These are phyloP conservation scores for Chaetophractus vellerosus DNA, from an alignment of 2,797 vertebrate species.

Conservation along the genomic window DNA sequence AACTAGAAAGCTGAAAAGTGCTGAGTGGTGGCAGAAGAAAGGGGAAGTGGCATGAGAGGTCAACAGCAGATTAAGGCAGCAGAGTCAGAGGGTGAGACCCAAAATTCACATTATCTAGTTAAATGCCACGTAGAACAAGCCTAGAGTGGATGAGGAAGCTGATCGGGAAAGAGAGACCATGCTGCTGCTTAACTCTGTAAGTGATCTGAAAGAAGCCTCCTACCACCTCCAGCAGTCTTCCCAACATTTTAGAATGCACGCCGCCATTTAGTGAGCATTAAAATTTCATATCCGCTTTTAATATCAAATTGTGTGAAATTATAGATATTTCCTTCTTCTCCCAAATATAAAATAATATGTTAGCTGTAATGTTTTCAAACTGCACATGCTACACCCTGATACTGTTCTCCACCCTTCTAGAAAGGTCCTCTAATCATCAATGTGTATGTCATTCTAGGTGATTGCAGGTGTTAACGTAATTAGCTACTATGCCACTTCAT, in stretches of 20 bases:
- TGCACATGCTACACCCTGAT: background rate
- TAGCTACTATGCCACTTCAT: background rate
- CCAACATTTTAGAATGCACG: background rate
- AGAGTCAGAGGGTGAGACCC: background rate
- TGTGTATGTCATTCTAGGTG: background rate
- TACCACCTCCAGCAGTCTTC: background rate
- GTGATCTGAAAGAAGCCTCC: background rate
- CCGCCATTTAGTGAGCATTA: background rate
- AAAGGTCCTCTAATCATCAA: background rate
- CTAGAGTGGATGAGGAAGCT: slow-evolving; percentile 4
- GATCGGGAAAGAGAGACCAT: background rate
- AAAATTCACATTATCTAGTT: background rate
- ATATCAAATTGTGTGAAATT: background rate
- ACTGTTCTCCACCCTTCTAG: background rate
- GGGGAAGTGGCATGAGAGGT: background rate
- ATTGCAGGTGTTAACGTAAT: background rate
- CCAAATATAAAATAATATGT: background rate
- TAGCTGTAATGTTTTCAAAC: background rate
- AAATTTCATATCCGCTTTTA: background rate
- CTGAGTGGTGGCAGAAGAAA: background rate
- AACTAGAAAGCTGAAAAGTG: background rate
- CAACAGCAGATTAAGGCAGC: background rate
- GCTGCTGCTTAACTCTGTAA: background rate
- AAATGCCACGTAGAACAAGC: background rate
- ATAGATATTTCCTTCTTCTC: background rate